Evolutionary conservation across 2,888 invertebrate genomes (phyloP).

Genomic region (Nemotelus pantherinus): DNA sequence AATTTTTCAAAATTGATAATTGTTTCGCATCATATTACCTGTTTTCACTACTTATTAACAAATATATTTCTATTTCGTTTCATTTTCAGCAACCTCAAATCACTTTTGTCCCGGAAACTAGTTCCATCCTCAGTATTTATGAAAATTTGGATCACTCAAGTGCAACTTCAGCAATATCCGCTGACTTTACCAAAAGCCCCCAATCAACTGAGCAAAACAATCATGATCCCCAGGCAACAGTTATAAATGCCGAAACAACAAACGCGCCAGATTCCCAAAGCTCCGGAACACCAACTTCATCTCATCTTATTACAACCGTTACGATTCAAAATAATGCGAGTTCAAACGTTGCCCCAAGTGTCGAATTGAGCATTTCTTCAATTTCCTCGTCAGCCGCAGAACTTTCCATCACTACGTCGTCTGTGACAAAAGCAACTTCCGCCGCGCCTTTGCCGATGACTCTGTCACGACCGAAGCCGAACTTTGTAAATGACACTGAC

Average conservation of each 20-base stretch:
- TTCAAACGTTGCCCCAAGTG: not conserved
- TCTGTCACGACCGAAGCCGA: not conserved
- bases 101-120: not conserved
- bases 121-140: not conserved
- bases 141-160: not conserved
- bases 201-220: slow-evolving; percentile 7
- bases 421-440: not conserved
- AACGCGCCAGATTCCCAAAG: slow-evolving; percentile 3
- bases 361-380: slow-evolving; percentile 7
- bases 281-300: not conserved
- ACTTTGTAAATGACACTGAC: slow-evolving; percentile 56
- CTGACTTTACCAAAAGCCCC: not conserved
- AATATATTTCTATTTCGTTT: not conserved
- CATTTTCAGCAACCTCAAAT: not conserved
- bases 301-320: not conserved
- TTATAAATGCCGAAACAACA: not conserved
- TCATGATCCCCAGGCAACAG: not conserved
- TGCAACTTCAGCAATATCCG: not conserved
- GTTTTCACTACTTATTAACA: no score
- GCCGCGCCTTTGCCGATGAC: not conserved
- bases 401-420: not conserved
- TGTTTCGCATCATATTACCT: no score
- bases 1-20: no score
- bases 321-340: not conserved
- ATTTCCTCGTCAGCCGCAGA: slow-evolving; percentile 20